Base-by-base conservation (phyloP, 2,888 invertebrate genomes). In the Lamproptera curius region DNA sequence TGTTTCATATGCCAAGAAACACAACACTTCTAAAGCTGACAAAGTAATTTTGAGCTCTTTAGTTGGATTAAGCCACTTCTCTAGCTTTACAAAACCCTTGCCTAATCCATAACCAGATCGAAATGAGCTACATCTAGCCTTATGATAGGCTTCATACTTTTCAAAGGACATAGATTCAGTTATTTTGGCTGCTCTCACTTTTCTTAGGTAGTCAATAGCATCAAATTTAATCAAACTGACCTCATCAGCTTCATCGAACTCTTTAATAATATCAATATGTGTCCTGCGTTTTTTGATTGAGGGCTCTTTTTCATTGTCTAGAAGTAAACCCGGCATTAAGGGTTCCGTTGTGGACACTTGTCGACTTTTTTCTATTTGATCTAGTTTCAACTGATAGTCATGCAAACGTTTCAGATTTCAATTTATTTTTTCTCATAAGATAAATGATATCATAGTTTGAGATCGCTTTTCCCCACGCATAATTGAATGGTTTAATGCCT, bases 1-100 rank as follows among this genome's bases (percentile, higher is more conserved):
- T 0, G 95, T 95, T 82, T 97, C 97, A 71, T 95, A 95, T 0
- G 96, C 96, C 56, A 97, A 87, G 69, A 96, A 97, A 38, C 94
- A 91, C 53, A 97, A 75, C 2, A 97, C 92, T 67, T 94, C 94
- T 61, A 94, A 82, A 0, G 94, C 94, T 40, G 91, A 83, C 13
- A 84, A 76, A 0, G 90, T 82, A 40, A 94, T 88, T 35, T 88
- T 90, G 14, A 92, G 70, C 54, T 93, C 92, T 28, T 90, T 88
- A 2, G 87, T 89, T 0, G 92, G 89, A 54, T 91, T 91, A 0
- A 93, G 70, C 89, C 93, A 93, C 23, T 79, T 71, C 42, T 90
- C 86, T n/a, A 93, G 76, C 64, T 91, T 91, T 42, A 75, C 76
- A 54, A 84, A 89, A 8, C 89, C 89, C 56, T 83, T 89, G 42